Base-by-base conservation (phyloP, 2,797 vertebrate genomes). In the Alectoris magna region DNA sequence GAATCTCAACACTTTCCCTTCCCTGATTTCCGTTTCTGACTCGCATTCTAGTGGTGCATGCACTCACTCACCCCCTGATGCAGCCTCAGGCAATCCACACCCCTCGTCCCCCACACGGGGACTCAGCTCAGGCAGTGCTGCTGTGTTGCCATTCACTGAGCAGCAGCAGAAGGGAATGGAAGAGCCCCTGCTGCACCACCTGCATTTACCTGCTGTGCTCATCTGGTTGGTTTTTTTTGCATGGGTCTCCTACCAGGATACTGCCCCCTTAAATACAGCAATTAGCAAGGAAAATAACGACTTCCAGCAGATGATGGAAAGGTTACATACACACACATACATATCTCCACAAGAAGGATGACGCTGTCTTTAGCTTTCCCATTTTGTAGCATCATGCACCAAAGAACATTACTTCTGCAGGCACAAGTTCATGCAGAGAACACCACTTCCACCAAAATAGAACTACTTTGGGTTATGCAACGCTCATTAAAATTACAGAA, bases 381-480 rank as follows among this genome's bases (percentile, higher is more conserved):
- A 36, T 78, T 93, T 53, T 84, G 91, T 75, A 90, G 76, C 85
- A 62, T 87, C 95, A 90, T 96, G 94, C 95, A 96, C 58, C 89
- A 78, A 68, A 76, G 87, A 89, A 70, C 93, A 73, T 64, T 24
- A 75, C 88, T 94, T 90, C 85, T 85, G 91, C 90, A 78, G 82
- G 81, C 80, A 88, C 90, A 96, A 79, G 92, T 84, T 78, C 97
- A 96, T 96, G 97, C 97, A 96, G 5, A 89, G 78, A 93, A 91
- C 92, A 96, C 93, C 90, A 88, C 77, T 93, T 76, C 31, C 70
- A 84, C 87, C 41, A 88, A 90, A 95, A 96, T 55, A 95, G 93
- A 85, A 94, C 78, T 29, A 91, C 84, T 95, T 31, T 24, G 11
- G 27, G 83, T 85, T 97, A 95, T 88, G 73, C 96, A 96, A 93